These are phyloP conservation scores for Plotosus lineatus DNA, from an alignment of 2,113 vertebrate genomes.

Conservation along the genomic window DNA sequence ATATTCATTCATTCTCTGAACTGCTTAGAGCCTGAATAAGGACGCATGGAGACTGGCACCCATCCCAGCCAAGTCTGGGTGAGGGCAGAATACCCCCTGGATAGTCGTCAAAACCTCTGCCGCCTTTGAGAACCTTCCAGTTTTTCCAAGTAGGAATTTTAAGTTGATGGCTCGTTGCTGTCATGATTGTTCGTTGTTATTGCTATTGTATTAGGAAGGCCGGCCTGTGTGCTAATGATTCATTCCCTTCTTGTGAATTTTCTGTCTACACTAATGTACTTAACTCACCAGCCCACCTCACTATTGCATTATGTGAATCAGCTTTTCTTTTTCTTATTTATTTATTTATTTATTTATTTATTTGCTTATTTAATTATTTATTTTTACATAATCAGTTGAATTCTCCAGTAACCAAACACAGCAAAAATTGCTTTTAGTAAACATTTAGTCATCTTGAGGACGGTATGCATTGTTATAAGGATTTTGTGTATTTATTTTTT, in stretches of 20 bases:
- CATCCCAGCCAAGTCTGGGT: too few species aligned
- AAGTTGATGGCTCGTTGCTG: neutral
- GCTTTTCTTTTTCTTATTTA: too few species aligned
- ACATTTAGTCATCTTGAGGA: conserved; percentile 8
- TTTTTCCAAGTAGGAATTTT: neutral
- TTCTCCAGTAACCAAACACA: neutral
- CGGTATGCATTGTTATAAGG: conserved; percentile 1
- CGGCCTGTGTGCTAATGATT: conserved; percentile 1
- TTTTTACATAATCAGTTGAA: neutral
- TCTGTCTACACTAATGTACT: neutral
- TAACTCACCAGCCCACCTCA: neutral
- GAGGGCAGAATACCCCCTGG: too few species aligned
- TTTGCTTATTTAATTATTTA: too few species aligned
- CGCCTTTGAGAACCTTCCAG: neutral
- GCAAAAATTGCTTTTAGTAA: conserved; percentile 25
- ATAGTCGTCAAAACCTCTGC: neutral
- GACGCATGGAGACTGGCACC: too few species aligned
- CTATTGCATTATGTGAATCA: too few species aligned
- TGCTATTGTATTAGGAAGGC: neutral
- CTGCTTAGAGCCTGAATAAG: too few species aligned
- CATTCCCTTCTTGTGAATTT: neutral
- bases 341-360: too few species aligned
- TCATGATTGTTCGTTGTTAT: neutral
- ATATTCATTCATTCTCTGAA: too few species aligned
- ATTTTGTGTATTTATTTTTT: neutral